Conservation (phyloP, 2,888 invertebrate species). For the Blastobasis lacticolella region DNA sequence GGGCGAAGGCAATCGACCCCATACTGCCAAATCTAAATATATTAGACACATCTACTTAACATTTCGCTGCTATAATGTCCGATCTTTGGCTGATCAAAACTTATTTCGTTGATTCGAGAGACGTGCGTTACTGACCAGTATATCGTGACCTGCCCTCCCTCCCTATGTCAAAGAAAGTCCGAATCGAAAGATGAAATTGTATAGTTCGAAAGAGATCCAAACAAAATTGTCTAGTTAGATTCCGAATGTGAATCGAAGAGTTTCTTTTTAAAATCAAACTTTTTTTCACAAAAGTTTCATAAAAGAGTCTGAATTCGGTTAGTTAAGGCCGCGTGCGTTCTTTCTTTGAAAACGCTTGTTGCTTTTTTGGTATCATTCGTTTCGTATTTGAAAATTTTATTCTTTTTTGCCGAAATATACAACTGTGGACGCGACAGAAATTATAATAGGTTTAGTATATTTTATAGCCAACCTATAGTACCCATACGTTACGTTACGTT, state of each 20-base stretch:
- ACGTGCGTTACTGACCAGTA: constrained; percentile 13
- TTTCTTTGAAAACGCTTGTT: constrained; percentile 11
- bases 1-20: constrained; percentile 2
- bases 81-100: constrained; percentile 9
- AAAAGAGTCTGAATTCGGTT: constrained; percentile 38
- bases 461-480: too few species aligned
- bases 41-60: constrained; percentile 16
- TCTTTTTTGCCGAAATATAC: too few species aligned
- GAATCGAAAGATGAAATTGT: constrained; percentile 7
- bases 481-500: too few species aligned
- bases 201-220: not conserved
- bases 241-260: constrained; percentile 7
- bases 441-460: too few species aligned
- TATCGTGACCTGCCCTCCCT: constrained; percentile 2
- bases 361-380: too few species aligned
- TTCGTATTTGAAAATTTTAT: too few species aligned
- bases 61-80: constrained; percentile 5
- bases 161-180: not conserved
- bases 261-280: constrained; percentile 19
- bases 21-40: constrained; percentile 3
- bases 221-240: constrained; percentile 7
- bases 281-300: constrained; percentile 26
- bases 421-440: too few species aligned
- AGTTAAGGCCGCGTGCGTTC: constrained; percentile 31
- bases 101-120: constrained; percentile 13